Percentiles rank a stretch among this genome's conserved stretches.
phyloP scores from a whole-genome alignment of 2,888 invertebrate species.

The Bedellia somnulentella region DNA sequence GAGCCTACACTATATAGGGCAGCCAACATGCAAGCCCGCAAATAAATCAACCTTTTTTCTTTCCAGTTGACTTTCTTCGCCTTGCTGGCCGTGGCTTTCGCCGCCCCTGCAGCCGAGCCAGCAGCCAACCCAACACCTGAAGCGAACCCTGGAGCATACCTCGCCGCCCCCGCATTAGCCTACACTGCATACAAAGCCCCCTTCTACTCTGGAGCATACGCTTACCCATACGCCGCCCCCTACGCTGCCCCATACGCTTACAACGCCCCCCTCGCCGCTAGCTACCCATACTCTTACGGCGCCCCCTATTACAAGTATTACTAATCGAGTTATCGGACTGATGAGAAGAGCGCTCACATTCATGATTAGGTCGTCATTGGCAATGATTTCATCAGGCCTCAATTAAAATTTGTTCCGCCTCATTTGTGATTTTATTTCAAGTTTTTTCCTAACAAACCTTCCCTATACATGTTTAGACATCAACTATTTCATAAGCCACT shows the following conservation, averaged over 20 bases:
- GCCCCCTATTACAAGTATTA: conserved; percentile 17
- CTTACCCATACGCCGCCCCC: conserved; percentile 9
- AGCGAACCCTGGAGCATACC: conserved; percentile 8
- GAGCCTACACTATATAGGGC: too few species aligned
- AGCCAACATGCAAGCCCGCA: too few species aligned
- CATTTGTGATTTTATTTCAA: conserved; percentile 9
- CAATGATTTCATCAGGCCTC: conserved; percentile 7
- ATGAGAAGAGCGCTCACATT: conserved; percentile 4
- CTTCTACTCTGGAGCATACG: conserved; percentile 12
- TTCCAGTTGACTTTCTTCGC: conserved; percentile 21
- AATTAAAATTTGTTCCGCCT: conserved; percentile 16
- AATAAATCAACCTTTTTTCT: neutral
- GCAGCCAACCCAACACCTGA: conserved; percentile 1
- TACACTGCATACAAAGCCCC: conserved; percentile 15
- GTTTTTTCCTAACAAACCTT: neutral
- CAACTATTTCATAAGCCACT: too few species aligned
- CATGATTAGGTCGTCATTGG: conserved; percentile 7
- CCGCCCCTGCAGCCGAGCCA: conserved; percentile 23
- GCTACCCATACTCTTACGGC: conserved; percentile 10
- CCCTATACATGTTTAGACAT: too few species aligned
- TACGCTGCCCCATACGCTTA: conserved; percentile 11
- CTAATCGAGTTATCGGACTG: conserved; percentile 1
- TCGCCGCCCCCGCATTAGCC: conserved; percentile 12
- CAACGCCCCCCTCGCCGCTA: conserved; percentile 13
- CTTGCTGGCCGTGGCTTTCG: conserved; percentile 18